Evolutionary conservation across 2,113 vertebrate species (phyloP), one percentile per base, ranked within the genome.

Genomic region (Mustelus asterias): DNA sequence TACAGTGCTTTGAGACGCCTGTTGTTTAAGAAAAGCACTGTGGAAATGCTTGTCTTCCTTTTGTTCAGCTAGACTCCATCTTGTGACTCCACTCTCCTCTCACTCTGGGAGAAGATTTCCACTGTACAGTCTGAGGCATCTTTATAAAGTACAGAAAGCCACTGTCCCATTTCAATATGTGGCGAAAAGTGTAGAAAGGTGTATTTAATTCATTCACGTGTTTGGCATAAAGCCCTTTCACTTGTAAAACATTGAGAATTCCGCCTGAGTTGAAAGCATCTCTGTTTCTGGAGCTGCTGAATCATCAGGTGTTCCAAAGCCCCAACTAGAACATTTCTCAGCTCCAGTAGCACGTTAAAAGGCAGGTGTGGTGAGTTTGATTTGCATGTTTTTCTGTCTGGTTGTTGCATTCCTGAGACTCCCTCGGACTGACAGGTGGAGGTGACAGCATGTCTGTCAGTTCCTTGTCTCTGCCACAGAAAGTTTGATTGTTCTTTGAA

Each of bases 401-500:
- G 41, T 26, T 29, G 48, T 41, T 72, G 69, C 67, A 72, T 95
- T 95, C 94, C 94, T 72, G 69, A 95, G 94, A 4, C 69, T 72
- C n/a, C 22, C 69, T 26, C 13, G 54, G 60, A 95, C 29, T 95
- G 94, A 72, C 94, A 95, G 41, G 24, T 76, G 41, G 37, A 72
- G 69, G 94, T 95, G 67, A 48, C 41, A 72, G 94, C 48, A 67
- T 48, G 69, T 95, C 69, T 54, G 24, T 72, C 26, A 24, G 37
- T 76, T 48, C 10, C 69, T 44, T 72, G 22, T 95, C 94, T 95
- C 44, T 95, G 9, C 54, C 37, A 41, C 65, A 72, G 26, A 16
- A 37, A 69, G 44, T 95, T 95, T 69, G 65, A 94, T 70, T 94
- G 92, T 69, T 44, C 92, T 95, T 95, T 95, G 94, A 95, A 48